Evolutionary conservation across 2,797 vertebrate species (phyloP), one percentile per base, ranked within the genome.

Genomic region (Enteromius trimaculatus): DNA sequence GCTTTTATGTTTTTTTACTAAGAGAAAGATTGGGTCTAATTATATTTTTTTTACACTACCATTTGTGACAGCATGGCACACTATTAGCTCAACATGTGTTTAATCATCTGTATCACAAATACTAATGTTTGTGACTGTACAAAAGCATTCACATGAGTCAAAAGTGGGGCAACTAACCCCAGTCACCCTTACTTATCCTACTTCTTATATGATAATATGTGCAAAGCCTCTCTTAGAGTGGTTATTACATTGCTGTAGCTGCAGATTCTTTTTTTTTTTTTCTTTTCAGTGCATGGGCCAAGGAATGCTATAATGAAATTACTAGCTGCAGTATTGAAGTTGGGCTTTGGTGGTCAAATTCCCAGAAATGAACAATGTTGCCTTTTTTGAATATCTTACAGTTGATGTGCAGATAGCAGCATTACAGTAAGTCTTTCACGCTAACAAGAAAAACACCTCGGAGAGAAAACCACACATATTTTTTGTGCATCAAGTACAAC

Each of bases 261-360:
- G 23, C 53, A 76, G 34, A 17, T 10, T 49, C 16, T 72, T 51
- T 80, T 66, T 72, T 51, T 80, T 66, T 55, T 19, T 62, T 29
- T 47, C 0, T n/a, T 31, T 77, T 62, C 16, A 47, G 55, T 64
- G 58, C 76, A 77, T 8, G 58, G 6, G 39, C 76, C 58, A 78
- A 64, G 76, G 39, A 78, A 78, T 78, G 58, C 23, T 65, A n/a
- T 47, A 78, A 78, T 78, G 76, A 49, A 65, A 78, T 78, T 65
- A 64, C 37, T 64, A 64, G 23, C 58, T 78, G 58, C 55, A 62
- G 53, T 29, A 44, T 44, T 77, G 37, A 60, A 77, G 53, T 76
- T 60, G 39, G 75, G 60, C 39, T 78, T 64, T 78, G 26, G 76
- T 34, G 39, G 58, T 78, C 37, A 77, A 19, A 60, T 77, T 77